Conservation (phyloP, 2,888 invertebrate species). For the Oscheius sp. region DNA sequence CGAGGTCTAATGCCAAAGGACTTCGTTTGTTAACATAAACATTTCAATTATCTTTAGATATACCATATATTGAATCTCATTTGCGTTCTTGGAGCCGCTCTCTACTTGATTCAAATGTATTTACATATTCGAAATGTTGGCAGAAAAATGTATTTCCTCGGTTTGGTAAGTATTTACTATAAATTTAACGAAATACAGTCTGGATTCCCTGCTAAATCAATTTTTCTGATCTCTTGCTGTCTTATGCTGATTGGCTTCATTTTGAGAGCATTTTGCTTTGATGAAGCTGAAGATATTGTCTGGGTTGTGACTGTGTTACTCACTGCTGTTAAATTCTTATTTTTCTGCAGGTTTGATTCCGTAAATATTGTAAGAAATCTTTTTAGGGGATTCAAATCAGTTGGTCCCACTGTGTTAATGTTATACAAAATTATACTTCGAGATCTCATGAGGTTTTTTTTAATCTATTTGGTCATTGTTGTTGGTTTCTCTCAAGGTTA, state of each 20-base stretch:
- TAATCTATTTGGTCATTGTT: constrained; percentile 94
- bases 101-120: constrained; percentile 70
- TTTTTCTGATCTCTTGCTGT: constrained; percentile 91
- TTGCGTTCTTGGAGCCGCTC: constrained; percentile 83
- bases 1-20: background rate
- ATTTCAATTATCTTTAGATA: constrained; percentile 37
- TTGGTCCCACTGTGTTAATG: constrained; percentile 99
- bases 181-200: constrained; percentile 76
- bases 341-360: constrained; percentile 84
- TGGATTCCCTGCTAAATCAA: constrained; percentile 87
- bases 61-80: constrained; percentile 77
- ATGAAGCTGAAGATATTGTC: constrained; percentile 86
- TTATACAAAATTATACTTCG: constrained; percentile 98
- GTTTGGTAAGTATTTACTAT: constrained; percentile 78
- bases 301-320: constrained; percentile 93
- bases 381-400: constrained; percentile 92
- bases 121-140: constrained; percentile 81
- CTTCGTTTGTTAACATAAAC: background rate
- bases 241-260: constrained; percentile 86
- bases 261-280: constrained; percentile 83
- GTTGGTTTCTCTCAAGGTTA: constrained; percentile 94
- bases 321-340: constrained; percentile 94
- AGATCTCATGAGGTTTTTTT: constrained; percentile 92
- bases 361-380: constrained; percentile 2
- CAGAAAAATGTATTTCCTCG: constrained; percentile 90